These are phyloP conservation scores for Yponomeuta evonymella DNA, from an alignment of 2,888 invertebrate species.

Conservation along the genomic window DNA sequence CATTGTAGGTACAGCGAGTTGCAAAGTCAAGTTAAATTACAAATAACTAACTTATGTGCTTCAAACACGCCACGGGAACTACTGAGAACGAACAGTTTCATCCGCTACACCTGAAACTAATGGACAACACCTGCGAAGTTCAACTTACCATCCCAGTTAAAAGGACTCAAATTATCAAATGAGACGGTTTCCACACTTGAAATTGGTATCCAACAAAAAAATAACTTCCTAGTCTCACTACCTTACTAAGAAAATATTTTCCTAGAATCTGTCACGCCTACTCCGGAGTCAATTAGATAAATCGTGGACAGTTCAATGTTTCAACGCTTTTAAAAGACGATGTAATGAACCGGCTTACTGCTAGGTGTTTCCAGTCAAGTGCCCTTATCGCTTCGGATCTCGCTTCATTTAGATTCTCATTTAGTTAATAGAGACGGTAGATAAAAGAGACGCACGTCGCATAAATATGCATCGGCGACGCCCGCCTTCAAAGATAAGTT, in stretches of 20 bases:
- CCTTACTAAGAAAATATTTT: background rate
- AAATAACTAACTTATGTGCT: constrained; percentile 52
- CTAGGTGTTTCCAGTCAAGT: constrained; percentile 61
- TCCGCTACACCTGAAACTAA: constrained; percentile 29
- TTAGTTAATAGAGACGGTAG: constrained; percentile 62
- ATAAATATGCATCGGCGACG: constrained; percentile 47
- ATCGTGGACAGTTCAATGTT: constrained; percentile 39
- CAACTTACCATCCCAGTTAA: too few species aligned
- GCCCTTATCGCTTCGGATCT: constrained; percentile 70
- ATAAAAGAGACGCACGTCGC: constrained; percentile 57
- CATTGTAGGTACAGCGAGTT: background rate
- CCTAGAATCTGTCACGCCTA: constrained; percentile 11
- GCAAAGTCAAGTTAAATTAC: constrained; percentile 21
- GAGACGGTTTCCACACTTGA: too few species aligned
- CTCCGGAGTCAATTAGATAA: constrained; percentile 29
- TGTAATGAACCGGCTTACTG: constrained; percentile 55
- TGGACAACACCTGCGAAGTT: background rate
- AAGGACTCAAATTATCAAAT: too few species aligned
- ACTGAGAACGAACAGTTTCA: constrained; percentile 37
- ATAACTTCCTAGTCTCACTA: background rate
- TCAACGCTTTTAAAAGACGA: constrained; percentile 51
- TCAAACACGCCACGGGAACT: constrained; percentile 41
- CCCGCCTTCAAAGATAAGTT: constrained; percentile 43
- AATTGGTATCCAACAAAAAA: background rate
- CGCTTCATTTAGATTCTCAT: constrained; percentile 69